Evolutionary conservation across 2,888 invertebrate genomes (phyloP).

Genomic region (Nudaria mundana): DNA sequence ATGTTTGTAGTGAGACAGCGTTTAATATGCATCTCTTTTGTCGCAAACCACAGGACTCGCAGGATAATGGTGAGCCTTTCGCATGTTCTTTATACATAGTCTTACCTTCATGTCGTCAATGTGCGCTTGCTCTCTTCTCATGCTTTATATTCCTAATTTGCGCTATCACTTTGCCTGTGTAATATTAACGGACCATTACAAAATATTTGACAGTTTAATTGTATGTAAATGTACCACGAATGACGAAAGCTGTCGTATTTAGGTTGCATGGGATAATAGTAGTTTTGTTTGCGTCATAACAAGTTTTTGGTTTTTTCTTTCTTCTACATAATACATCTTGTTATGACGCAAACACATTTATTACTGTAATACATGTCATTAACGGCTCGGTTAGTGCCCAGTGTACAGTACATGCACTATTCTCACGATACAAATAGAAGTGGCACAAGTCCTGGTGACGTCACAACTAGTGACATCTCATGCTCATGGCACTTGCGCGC

Average conservation of each 20-base stretch:
- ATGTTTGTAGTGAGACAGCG: no score
- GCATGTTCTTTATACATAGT: constrained; percentile 24
- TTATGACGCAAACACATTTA: no score
- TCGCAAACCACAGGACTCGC: constrained; percentile 17
- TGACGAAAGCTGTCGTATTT: neutral
- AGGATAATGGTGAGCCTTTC: constrained; percentile 26
- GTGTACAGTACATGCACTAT: neutral
- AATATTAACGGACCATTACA: neutral
- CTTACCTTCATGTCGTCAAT: neutral
- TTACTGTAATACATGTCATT: no score
- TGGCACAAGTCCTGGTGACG: constrained; percentile 9
- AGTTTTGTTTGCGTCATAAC: neutral
- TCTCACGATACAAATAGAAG: constrained; percentile 7
- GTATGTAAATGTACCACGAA: neutral
- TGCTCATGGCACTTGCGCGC: neutral
- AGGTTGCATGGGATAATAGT: no score
- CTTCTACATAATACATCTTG: no score
- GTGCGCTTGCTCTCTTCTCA: neutral
- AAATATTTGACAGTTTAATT: neutral
- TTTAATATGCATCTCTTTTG: constrained; percentile 15
- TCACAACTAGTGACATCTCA: constrained; percentile 4
- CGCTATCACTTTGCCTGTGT: neutral
- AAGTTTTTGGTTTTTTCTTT: neutral
- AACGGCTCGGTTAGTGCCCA: neutral
- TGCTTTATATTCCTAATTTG: neutral